Conservation (phyloP, 1,140 invertebrate species). For the Mylabris phalerata region DNA sequence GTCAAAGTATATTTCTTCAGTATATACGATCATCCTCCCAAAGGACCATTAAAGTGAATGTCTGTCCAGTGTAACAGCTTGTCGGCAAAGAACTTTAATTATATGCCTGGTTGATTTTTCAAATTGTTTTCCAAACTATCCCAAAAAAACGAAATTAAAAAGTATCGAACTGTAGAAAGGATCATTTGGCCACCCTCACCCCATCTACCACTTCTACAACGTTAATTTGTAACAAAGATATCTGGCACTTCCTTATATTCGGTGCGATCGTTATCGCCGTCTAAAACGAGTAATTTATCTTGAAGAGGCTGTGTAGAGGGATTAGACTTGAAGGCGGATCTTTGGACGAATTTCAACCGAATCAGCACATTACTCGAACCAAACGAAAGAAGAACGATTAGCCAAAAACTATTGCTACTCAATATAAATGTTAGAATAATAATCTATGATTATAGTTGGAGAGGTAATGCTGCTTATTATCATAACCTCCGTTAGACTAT, state of each 20-base stretch:
- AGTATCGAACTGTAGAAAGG: neutral
- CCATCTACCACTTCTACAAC: neutral
- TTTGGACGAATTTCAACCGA: constrained; percentile 15
- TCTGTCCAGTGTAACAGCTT: neutral
- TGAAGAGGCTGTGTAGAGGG: constrained; percentile 20
- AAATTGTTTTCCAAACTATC: too few relatives aligned
- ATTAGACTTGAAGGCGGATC: constrained; percentile 23
- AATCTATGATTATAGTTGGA: too few relatives aligned
- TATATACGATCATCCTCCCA: neutral
- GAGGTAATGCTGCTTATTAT: neutral
- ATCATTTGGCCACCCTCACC: neutral
- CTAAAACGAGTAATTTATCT: constrained; percentile 30
- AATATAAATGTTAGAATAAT: too few relatives aligned
- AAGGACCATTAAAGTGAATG: constrained; percentile 7
- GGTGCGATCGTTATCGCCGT: constrained; percentile 28
- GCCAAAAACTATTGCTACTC: too few relatives aligned
- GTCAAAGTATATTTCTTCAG: neutral
- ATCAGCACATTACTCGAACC: constrained; percentile 27
- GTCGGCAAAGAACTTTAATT: constrained; percentile 5
- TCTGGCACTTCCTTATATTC: constrained; percentile 30
- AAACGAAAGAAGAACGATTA: too few relatives aligned
- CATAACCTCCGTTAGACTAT: constrained; percentile 10
- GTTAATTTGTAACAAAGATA: constrained; percentile 31
- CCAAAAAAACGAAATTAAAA: constrained; percentile 9
- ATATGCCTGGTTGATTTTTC: constrained; percentile 10